These are phyloP conservation scores for Rhabditoides inermis DNA, from an alignment of 2,888 invertebrate species.

Conservation along the genomic window DNA sequence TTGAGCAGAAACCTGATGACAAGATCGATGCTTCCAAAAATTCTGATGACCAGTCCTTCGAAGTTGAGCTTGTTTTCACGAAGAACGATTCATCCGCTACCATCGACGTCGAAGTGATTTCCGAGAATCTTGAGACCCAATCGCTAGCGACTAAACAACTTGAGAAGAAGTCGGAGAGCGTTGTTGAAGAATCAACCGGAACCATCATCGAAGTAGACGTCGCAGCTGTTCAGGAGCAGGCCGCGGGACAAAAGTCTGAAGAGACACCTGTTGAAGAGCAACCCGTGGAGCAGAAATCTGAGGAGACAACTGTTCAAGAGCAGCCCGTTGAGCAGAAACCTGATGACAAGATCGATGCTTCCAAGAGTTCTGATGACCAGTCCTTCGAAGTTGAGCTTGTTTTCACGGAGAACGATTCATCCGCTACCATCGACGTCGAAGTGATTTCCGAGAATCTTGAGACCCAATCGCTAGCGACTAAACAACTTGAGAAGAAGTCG, in stretches of 20 bases:
- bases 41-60: no score
- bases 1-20: not conserved
- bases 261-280: slow-evolving; percentile 7
- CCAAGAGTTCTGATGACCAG: no score
- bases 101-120: slow-evolving; percentile 12
- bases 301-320: no score
- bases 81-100: slow-evolving; percentile 2
- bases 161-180: no score
- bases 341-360: slow-evolving; percentile 1
- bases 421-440: slow-evolving; percentile 11
- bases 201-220: not conserved
- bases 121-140: slow-evolving; percentile 6
- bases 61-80: slow-evolving; percentile 7
- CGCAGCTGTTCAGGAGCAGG: slow-evolving; percentile 8
- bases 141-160: no score
- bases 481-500: no score
- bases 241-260: no score
- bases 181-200: not conserved
- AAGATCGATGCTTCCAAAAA: no score
- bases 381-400: slow-evolving; percentile 5
- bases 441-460: slow-evolving; percentile 8
- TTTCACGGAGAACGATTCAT: slow-evolving; percentile 3
- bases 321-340: no score
- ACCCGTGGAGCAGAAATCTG: not conserved
- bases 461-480: no score